Evolutionary conservation across 2,888 invertebrate genomes (phyloP), one percentile per base, ranked within the genome.

Genomic region (Drosophila kuntzei): DNA sequence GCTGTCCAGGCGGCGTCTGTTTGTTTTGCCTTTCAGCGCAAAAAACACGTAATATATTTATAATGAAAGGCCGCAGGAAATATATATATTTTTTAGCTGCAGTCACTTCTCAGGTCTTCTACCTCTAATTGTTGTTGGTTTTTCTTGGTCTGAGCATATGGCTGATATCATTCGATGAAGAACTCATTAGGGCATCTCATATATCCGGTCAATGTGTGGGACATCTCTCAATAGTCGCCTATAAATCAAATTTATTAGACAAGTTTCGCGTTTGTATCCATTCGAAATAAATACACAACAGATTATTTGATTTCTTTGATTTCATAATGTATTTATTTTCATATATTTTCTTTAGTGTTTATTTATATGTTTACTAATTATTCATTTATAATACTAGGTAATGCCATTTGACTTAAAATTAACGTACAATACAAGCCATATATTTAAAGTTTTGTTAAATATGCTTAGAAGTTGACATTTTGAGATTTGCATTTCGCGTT

Each of bases 371-470:
- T 64, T 67, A 65, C 51, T 77, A 68, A 72, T 67, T 71, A 69
- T 74, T 80, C 62, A 70, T 70, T 64, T 83, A 87, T 83, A 83
- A 83, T 83, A 83, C 83, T 83, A 87, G 68, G 75, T 80, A 76
- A 81, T 83, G 82, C 82, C 74, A 70, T 71, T 67, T 39, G 71
- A 66, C 87, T 81, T 87, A 83, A 41, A 54, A 57, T 79, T 87
- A 87, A 49, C 59, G 61, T 79, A 79, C 63, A 79, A 64, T 79
- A 77, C 65, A 77, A 77, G 85, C 85, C 79, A 75, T 75, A 70
- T 66, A 37, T 60, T 69, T 65, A 51, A 57, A 34, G 43, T 44
- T 58, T 9, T 61, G 34, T 61, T 51, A 51, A 37, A 29, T 50
- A 53, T 63, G 59, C 29, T 72, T 57, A 25, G 46, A 51, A 65